Base-by-base conservation (phyloP, 2,888 invertebrate species). In the Cheilosia variabilis region DNA sequence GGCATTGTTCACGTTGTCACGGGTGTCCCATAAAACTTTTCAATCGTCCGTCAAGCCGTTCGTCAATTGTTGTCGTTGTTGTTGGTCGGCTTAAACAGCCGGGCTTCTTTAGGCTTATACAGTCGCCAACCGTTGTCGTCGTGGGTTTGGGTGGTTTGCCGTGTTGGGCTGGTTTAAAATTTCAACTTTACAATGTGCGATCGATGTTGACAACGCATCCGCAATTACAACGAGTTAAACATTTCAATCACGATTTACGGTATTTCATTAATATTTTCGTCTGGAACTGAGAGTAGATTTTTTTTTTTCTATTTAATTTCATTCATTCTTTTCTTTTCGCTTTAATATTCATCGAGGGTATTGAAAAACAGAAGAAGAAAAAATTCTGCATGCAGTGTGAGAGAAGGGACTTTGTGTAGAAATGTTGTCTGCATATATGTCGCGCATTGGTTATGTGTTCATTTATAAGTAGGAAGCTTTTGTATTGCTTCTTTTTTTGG, bases 1-100 rank as follows among this genome's bases (percentile, higher is more conserved):
- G 86, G 86, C 86, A 86, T 86, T 86, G 86, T 86, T 86, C 76
- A 86, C 72, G 86, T 81, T 86, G 86, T 86, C 86, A 86, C 86
- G 81, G 86, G 76, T 86, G 86, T 86, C 86, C 81, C 81, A 86
- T 86, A 86, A 86, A 86, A 86, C 81, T 81, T 86, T 86, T 86
- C 86, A 86, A 81, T 86, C 81, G 86, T 77, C 81, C 81, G 86
- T 86, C 86, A 86, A 86, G 77, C 77, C 72, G 71, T 71, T 77
- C 86, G 81, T 86, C 86, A 86, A 63, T 62, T 43, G 65, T 58
- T 34, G 52, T 65, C 13, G 37, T 13, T 37, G 34, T 72, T 27
- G 47, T 50, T 47, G 58, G 47, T 34, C 55, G 58, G 27, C 58
- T 63, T 50, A 57, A 81, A 50, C 6, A 6, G 24, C 5, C 13